Evolutionary conservation across 2,797 vertebrate genomes (phyloP).

Genomic region (Poecilia wingei): DNA sequence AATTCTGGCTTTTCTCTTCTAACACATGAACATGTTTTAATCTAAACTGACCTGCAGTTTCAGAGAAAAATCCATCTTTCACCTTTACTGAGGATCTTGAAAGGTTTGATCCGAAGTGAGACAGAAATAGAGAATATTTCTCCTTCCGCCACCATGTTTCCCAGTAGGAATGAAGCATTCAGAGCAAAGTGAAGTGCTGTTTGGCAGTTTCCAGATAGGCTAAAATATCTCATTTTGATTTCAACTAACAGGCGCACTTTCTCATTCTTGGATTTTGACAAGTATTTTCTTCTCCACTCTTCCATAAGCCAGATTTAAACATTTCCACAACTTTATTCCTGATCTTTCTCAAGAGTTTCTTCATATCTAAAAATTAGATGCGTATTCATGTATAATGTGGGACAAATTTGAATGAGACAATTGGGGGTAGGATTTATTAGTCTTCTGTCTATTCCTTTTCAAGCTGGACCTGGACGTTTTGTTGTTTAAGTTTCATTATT

Average conservation of each 20-base stretch:
- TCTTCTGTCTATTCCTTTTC: too few species aligned
- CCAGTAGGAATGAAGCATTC: not conserved
- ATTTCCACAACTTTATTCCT: not conserved
- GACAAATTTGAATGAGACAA: not conserved
- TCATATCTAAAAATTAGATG: not conserved
- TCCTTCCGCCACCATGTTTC: not conserved
- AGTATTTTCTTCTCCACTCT: not conserved
- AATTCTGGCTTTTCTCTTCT: too few species aligned
- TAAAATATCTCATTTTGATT: not conserved
- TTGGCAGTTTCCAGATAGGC: not conserved
- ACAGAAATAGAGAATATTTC: too few species aligned
- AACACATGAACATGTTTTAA: too few species aligned
- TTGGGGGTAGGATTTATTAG: too few species aligned
- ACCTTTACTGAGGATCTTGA: too few species aligned
- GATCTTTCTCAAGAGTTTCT: not conserved
- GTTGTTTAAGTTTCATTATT: too few species aligned
- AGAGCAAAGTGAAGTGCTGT: not conserved
- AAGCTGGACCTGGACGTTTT: too few species aligned
- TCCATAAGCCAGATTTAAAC: not conserved
- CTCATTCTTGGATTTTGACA: not conserved
- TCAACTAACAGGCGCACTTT: not conserved
- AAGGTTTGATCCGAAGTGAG: too few species aligned
- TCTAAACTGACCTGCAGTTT: too few species aligned
- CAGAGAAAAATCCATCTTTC: too few species aligned
- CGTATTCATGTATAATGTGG: not conserved